Evolutionary conservation across 2,113 vertebrate species (phyloP), one percentile per base, ranked within the genome.

Genomic region (Cololabis saira): DNA sequence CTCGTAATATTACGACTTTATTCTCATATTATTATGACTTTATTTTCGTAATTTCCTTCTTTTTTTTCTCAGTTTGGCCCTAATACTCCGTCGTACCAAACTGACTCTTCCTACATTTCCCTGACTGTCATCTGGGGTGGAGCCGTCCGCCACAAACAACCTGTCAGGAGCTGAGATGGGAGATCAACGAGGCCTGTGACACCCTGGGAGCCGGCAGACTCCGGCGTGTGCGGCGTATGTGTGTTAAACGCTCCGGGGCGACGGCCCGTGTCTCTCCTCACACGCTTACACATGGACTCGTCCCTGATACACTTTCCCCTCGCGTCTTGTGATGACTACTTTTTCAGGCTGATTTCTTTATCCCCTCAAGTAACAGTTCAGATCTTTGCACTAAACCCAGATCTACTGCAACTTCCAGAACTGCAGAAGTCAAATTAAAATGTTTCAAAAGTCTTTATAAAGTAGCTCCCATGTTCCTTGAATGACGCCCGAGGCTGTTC

Each of bases 141-240:
- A 68, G 54, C 53, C 24, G 60, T 10, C 30, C 12, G 57, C 68
- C 43, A 58, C 75, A 64, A 76, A 65, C 45, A 9, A 54, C 47
- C 41, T 11, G 41, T 69, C 71, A 78, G 69, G 53, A 72, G 54
- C 55, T 12, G 65, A 71, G 78, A 59, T 59, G 74, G 67, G 44
- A 66, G 83, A 67, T 85, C 76, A 86, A 64, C 76, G 60, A 70
- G 80, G 66, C 59, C 65, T 61, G 52, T 74, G 74, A 65, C 80
- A 74, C 72, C 45, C 74, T 64, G 64, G 43, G 61, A 76, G 70
- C 59, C 57, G 71, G 72, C 55, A 76, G 61, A 64, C 49, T n/a
- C 43, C 54, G 75, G 72, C 61, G 62, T 52, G 54, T 60, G 61
- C 52, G n/a, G n/a, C n/a, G n/a, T n/a, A n/a, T 53, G 56, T 47